Evolutionary conservation across 2,113 vertebrate species (phyloP).

Genomic region (Hypomesus transpacificus): DNA sequence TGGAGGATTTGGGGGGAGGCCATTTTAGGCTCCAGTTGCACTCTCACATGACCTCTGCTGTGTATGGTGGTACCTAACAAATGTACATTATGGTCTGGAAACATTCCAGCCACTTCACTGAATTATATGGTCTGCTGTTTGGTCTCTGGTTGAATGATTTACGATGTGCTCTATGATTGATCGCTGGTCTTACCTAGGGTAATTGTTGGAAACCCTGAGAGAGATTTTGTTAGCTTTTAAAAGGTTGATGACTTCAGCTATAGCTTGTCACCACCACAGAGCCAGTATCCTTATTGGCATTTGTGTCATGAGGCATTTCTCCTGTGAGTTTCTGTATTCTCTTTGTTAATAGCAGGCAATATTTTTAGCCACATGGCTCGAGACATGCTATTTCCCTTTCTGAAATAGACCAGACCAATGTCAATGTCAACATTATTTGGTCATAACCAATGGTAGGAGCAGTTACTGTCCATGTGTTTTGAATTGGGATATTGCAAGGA

Average conservation of each 20-base stretch:
- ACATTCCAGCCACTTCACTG: slow-evolving; percentile 51
- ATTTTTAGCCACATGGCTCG: slow-evolving; percentile 4
- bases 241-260: slow-evolving; percentile 33
- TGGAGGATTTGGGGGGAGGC: slow-evolving; percentile 54
- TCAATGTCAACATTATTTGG: slow-evolving; percentile 31
- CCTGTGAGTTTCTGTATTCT: not conserved
- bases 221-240: slow-evolving; percentile 19
- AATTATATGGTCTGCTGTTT: slow-evolving; percentile 43
- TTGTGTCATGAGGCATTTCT: slow-evolving; percentile 26
- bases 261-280: slow-evolving; percentile 41
- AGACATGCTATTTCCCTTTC: slow-evolving; percentile 17
- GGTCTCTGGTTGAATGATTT: slow-evolving; percentile 29
- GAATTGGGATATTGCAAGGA: slow-evolving; percentile 20
- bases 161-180: slow-evolving; percentile 30
- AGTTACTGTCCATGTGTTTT: slow-evolving; percentile 33
- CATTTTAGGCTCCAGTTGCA: slow-evolving; percentile 67
- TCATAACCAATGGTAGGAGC: slow-evolving; percentile 25
- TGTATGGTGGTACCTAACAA: slow-evolving; percentile 9
- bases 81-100: slow-evolving; percentile 49
- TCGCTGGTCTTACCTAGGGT: slow-evolving; percentile 18
- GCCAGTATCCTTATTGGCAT: slow-evolving; percentile 27
- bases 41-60: slow-evolving; percentile 62
- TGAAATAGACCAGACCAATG: slow-evolving; percentile 16
- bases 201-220: slow-evolving; percentile 33
- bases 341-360: slow-evolving; percentile 14